Evolutionary conservation across 2,888 invertebrate species (phyloP).

Genomic region (Cerceris ruficornis): DNA sequence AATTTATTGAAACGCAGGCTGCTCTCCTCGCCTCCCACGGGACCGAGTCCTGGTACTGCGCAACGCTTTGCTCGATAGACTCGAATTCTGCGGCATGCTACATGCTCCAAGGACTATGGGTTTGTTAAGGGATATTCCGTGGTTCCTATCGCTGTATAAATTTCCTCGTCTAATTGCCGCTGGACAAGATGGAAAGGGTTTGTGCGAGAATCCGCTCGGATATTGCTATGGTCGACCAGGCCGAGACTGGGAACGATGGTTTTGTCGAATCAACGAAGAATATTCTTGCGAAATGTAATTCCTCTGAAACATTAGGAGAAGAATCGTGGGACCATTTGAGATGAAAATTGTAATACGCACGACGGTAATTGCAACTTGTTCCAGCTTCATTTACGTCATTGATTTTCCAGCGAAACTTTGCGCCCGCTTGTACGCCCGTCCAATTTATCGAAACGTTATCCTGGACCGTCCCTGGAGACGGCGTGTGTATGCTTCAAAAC

Average conservation of each 20-base stretch:
- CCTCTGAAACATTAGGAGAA: no score
- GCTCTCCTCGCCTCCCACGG: constrained; percentile 47
- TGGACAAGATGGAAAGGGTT: constrained; percentile 40
- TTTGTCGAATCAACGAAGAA: not conserved
- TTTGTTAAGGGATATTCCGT: constrained; percentile 60
- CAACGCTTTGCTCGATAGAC: constrained; percentile 56
- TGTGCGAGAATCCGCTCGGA: constrained; percentile 46
- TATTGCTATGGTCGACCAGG: constrained; percentile 14
- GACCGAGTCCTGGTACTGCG: constrained; percentile 50
- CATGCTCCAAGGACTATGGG: constrained; percentile 45
- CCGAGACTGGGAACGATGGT: constrained; percentile 10
- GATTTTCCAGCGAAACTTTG: constrained; percentile 46
- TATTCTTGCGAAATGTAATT: no score
- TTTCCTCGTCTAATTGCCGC: constrained; percentile 55
- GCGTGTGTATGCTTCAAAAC: constrained; percentile 46
- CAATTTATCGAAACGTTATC: constrained; percentile 61
- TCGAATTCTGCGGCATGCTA: constrained; percentile 44
- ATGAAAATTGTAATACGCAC: no score
- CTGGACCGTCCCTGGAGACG: constrained; percentile 31
- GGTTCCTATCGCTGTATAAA: constrained; percentile 35
- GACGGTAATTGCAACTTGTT: constrained; percentile 27
- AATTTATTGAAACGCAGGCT: constrained; percentile 67
- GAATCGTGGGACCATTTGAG: no score
- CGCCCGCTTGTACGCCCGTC: constrained; percentile 16
- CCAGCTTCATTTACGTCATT: constrained; percentile 45